Evolutionary conservation across 2,888 invertebrate species (phyloP), one percentile per base, ranked within the genome.

Genomic region (Clusia tigrina): DNA sequence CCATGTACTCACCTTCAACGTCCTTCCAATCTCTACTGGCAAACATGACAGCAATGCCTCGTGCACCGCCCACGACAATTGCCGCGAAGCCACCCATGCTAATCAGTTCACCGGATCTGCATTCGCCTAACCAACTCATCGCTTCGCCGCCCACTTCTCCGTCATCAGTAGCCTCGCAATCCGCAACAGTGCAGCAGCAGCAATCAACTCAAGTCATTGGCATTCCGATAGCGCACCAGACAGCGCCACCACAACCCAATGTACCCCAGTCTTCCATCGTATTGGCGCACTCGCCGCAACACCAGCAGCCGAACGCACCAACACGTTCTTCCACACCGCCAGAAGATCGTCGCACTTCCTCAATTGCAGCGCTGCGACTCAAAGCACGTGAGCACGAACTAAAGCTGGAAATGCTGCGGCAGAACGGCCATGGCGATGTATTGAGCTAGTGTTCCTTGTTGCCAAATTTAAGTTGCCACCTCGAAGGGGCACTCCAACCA

Each of bases 311-410:
- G 5, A 20, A 66, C 22, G 56, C 54, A 17, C 56, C 68, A n/a
- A 60, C 72, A 2, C 74, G 80, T 38, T 65, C 78, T 1, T 67
- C 74, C 23, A 80, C 87, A 1, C 91, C 90, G 24, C 93, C 93
- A 69, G 90, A 93, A 62, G 94, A 94, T 81, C 86, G 94, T 69
- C 86, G 94, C 73, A 92, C 92, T 73, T 93, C 93, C 26, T 95
- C 95, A 77, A 95, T 95, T 73, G 95, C 94, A 0, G 91, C 93
- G 0, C 85, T 96, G 42, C 86, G 96, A 69, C 87, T 94, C 74
- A 95, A 95, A 72, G 96, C 96, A 1, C 87, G 95, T 58, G 95
- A 96, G 81, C 95, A 95, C 80, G 95, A 95, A 81, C 84, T 94
- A 54, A 88, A 93, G 79, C 85, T 94, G 73, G 94, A 94, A 82